Conservation (phyloP, 2,888 invertebrate genomes). For the Sceliomorpha sp. region DNA sequence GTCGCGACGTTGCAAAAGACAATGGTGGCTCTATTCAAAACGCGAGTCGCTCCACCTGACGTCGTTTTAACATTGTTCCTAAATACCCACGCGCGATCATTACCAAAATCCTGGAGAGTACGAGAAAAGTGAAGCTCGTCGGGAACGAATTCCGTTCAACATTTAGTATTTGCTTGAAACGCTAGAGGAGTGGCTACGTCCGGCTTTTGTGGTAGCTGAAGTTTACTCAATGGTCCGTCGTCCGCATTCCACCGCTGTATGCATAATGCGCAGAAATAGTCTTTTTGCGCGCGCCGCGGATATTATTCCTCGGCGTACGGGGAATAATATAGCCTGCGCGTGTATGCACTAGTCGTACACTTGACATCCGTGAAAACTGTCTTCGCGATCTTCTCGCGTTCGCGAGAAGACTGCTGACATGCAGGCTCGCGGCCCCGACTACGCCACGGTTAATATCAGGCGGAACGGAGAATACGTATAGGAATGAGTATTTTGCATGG, state of each 20-base stretch:
- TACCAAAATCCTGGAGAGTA: conserved; percentile 42
- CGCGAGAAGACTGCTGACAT: conserved; percentile 49
- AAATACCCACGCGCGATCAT: conserved; percentile 63
- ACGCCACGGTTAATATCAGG: conserved; percentile 71
- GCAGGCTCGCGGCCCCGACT: conserved; percentile 64
- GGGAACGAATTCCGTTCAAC: conserved; percentile 64
- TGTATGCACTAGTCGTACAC: conserved; percentile 52
- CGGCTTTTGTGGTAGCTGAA: conserved; percentile 64
- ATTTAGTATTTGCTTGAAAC: conserved; percentile 68
- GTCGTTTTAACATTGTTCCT: conserved; percentile 70
- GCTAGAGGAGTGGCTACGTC: conserved; percentile 64
- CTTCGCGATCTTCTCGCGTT: conserved; percentile 59
- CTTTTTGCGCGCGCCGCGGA: conserved; percentile 60
- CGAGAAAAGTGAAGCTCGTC: conserved; percentile 53
- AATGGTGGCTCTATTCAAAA: conserved; percentile 56
- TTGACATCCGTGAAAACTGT: conserved; percentile 58
- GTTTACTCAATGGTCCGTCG: conserved; percentile 61
- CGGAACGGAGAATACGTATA: conserved; percentile 63
- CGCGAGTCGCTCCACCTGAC: conserved; percentile 63
- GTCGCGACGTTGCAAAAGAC: conserved; percentile 53
- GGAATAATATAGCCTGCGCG: conserved; percentile 39
- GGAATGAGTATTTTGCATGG: conserved; percentile 75
- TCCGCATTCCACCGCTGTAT: conserved; percentile 53
- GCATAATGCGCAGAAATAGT: conserved; percentile 61
- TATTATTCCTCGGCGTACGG: conserved; percentile 63